These are phyloP conservation scores for Tetramorium simillimum DNA, from an alignment of 1,140 invertebrate genomes.

Conservation along the genomic window DNA sequence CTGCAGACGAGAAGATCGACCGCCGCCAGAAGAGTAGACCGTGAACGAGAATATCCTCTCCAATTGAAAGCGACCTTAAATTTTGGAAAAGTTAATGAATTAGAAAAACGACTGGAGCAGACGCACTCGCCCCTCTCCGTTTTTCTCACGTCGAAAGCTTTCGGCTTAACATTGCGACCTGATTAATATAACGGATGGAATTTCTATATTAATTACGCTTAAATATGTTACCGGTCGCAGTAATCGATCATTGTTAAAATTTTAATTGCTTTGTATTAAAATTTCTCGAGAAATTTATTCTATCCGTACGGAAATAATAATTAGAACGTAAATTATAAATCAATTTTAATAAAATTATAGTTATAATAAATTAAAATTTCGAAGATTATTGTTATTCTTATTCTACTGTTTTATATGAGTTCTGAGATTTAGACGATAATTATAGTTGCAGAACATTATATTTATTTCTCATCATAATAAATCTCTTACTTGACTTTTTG, in stretches of 20 bases:
- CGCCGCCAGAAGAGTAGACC: background rate
- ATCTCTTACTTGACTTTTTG: background rate
- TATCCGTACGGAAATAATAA: conserved; percentile 23
- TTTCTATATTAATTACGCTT: conserved; percentile 14
- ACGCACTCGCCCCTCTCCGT: background rate
- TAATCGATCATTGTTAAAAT: conserved; percentile 27
- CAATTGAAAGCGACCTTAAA: conserved; percentile 44
- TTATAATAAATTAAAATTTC: background rate
- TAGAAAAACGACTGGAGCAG: conserved; percentile 1
- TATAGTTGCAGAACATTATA: background rate
- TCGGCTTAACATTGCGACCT: background rate
- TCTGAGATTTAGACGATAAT: background rate
- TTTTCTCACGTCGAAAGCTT: conserved; percentile 3
- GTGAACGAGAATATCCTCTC: conserved; percentile 39
- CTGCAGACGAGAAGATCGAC: conserved; percentile 24
- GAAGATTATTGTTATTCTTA: background rate
- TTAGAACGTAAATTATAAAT: conserved; percentile 7
- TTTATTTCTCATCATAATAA: background rate
- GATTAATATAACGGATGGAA: conserved; percentile 20
- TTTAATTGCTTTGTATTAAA: conserved; percentile 30
- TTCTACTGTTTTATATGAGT: background rate
- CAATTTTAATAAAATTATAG: background rate
- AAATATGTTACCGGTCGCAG: background rate
- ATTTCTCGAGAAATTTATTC: conserved; percentile 25
- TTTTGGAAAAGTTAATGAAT: conserved; percentile 34